phyloP scores from a whole-genome alignment of 2,888 invertebrate species.

The Drosophila kokeensis region DNA sequence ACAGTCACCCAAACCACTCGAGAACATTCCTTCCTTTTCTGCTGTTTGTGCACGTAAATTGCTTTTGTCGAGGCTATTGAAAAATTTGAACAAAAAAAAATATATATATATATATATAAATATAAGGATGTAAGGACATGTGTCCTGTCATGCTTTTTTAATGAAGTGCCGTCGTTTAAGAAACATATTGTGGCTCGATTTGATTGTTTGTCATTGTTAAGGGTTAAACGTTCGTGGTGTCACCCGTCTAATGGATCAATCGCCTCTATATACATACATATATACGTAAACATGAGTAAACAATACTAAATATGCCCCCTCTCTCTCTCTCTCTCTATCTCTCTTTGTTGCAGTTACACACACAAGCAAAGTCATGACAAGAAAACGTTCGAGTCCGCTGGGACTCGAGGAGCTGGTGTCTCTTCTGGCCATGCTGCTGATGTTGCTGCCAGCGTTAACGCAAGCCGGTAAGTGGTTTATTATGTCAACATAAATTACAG shows the following conservation, averaged over 20 bases:
- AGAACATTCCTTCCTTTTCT: slow-evolving; percentile 27
- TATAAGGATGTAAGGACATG: slow-evolving; percentile 39
- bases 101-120: slow-evolving; percentile 6
- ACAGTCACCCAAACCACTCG: slow-evolving; percentile 54
- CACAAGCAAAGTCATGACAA: slow-evolving; percentile 82
- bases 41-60: slow-evolving; percentile 80
- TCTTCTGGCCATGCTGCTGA: slow-evolving; percentile 70
- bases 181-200: slow-evolving; percentile 76
- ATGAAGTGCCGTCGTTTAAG: slow-evolving; percentile 81
- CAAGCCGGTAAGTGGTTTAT: slow-evolving; percentile 84
- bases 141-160: slow-evolving; percentile 81
- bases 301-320: slow-evolving; percentile 27
- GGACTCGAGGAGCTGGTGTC: slow-evolving; percentile 84
- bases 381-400: slow-evolving; percentile 85
- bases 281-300: slow-evolving; percentile 1
- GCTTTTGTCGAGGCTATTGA: slow-evolving; percentile 77
- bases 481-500: slow-evolving; percentile 80
- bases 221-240: slow-evolving; percentile 69
- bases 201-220: slow-evolving; percentile 66
- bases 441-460: slow-evolving; percentile 71
- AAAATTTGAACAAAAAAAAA: slow-evolving; percentile 48
- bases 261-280: slow-evolving; percentile 14
- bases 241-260: slow-evolving; percentile 60
- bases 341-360: slow-evolving; percentile 73
- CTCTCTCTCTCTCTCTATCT: slow-evolving; percentile 28